phyloP scores from a whole-genome alignment of 2,797 vertebrate genomes.

The Cichlasoma orientale region DNA sequence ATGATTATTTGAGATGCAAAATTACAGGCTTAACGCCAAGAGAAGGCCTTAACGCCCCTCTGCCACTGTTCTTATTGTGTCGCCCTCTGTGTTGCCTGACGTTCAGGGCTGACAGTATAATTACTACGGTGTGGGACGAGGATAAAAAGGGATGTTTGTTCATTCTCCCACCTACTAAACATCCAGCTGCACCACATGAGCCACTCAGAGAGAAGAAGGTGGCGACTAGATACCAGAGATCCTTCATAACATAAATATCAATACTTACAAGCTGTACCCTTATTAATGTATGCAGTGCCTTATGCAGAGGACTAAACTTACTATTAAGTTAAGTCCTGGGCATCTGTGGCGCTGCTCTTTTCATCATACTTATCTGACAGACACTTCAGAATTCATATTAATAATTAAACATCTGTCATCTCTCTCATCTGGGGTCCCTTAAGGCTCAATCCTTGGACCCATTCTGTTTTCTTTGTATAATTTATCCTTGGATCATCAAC shows the following conservation, averaged over 20 bases:
- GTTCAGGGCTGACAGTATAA: slow-evolving; percentile 87
- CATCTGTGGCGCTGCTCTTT: not conserved
- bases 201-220: slow-evolving; percentile 19
- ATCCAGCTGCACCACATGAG: slow-evolving; percentile 81
- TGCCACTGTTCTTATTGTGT: slow-evolving; percentile 81
- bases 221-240: slow-evolving; percentile 13
- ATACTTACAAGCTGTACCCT: not conserved
- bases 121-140: slow-evolving; percentile 83
- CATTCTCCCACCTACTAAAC: slow-evolving; percentile 87
- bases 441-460: not conserved
- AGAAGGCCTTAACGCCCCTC: slow-evolving; percentile 73
- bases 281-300: not conserved
- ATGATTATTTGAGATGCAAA: slow-evolving; percentile 84
- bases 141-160: slow-evolving; percentile 82
- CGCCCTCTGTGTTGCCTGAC: slow-evolving; percentile 74
- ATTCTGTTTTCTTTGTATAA: not conserved
- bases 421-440: not conserved
- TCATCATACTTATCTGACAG: not conserved
- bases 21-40: slow-evolving; percentile 84
- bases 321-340: not conserved
- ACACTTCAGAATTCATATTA: not conserved
- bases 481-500: not conserved
- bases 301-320: not conserved
- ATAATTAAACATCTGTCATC: not conserved
- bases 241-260: slow-evolving; percentile 14